Evolutionary conservation across 2,113 vertebrate genomes (phyloP).

Genomic region (Malurus cyaneus): DNA sequence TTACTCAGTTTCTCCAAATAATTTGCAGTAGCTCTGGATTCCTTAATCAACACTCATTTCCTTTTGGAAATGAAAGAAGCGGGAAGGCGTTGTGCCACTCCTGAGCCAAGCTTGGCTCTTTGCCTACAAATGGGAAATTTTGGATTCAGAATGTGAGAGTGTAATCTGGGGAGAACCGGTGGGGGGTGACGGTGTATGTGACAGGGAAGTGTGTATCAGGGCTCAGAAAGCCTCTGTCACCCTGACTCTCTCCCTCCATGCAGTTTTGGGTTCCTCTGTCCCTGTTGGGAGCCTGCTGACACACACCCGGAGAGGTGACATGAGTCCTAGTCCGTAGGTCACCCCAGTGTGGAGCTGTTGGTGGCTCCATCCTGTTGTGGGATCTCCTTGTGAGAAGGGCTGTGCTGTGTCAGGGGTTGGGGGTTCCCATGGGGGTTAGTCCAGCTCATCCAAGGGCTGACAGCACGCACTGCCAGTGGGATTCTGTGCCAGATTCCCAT

Average conservation of each 20-base stretch:
- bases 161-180: background rate
- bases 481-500: background rate
- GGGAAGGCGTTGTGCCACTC: background rate
- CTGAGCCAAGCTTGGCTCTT: background rate
- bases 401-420: background rate
- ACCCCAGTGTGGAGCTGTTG: fast-evolving
- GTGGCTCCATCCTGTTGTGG: background rate
- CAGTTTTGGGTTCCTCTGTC: background rate
- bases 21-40: slow-evolving; percentile 20
- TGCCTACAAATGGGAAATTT: background rate
- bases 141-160: background rate
- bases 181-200: background rate
- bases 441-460: background rate
- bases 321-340: fast-evolving
- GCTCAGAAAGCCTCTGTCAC: background rate
- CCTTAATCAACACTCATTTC: slow-evolving; percentile 52
- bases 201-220: background rate
- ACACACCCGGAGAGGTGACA: fast-evolving
- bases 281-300: background rate
- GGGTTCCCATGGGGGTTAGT: background rate
- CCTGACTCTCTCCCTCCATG: background rate
- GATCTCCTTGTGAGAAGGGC: background rate
- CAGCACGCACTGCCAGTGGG: fast-evolving
- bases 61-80: slow-evolving; percentile 9
- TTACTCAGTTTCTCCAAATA: slow-evolving; percentile 54